Percentiles rank a stretch among this genome's conserved stretches.
Conservation (phyloP, 2,113 vertebrate genomes). For the Barbus barbus region DNA sequence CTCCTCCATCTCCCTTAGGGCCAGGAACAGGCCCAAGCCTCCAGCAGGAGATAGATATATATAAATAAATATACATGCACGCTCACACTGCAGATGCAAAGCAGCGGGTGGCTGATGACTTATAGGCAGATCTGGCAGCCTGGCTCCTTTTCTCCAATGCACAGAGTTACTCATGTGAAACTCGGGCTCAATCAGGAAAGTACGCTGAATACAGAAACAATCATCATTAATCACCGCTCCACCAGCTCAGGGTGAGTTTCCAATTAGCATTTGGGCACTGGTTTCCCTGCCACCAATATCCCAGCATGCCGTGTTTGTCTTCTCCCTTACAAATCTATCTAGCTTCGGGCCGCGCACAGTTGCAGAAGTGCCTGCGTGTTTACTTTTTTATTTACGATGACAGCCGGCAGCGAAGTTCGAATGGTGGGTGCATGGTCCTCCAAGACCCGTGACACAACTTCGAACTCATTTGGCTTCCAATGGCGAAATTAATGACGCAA, state of each 20-base stretch:
- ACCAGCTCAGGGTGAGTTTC: constrained; percentile 50
- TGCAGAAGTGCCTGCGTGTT: constrained; percentile 39
- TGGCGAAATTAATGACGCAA: constrained; percentile 44
- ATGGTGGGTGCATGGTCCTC: constrained; percentile 5
- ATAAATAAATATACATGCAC: constrained; percentile 26
- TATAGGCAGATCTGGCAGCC: constrained; percentile 46
- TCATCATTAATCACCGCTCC: constrained; percentile 57
- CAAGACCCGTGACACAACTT: constrained; percentile 23
- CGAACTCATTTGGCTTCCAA: constrained; percentile 62
- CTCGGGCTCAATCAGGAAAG: constrained; percentile 46
- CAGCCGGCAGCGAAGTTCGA: constrained; percentile 7
- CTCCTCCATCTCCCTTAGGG: neutral
- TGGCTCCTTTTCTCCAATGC: constrained; percentile 40
- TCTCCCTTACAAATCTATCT: constrained; percentile 36
- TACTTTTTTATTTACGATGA: constrained; percentile 38
- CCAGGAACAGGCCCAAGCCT: constrained; percentile 6
- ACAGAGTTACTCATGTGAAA: constrained; percentile 54
- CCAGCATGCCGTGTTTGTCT: constrained; percentile 50
- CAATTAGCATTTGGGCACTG: constrained; percentile 56
- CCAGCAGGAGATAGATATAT: constrained; percentile 14
- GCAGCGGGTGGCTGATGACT: constrained; percentile 47
- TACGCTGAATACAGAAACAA: constrained; percentile 56
- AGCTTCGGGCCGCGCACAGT: constrained; percentile 11
- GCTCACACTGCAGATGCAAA: constrained; percentile 20
- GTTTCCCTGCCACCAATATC: constrained; percentile 51